These are phyloP conservation scores for Osmerus mordax DNA, from an alignment of 2,113 vertebrate species.

Conservation along the genomic window DNA sequence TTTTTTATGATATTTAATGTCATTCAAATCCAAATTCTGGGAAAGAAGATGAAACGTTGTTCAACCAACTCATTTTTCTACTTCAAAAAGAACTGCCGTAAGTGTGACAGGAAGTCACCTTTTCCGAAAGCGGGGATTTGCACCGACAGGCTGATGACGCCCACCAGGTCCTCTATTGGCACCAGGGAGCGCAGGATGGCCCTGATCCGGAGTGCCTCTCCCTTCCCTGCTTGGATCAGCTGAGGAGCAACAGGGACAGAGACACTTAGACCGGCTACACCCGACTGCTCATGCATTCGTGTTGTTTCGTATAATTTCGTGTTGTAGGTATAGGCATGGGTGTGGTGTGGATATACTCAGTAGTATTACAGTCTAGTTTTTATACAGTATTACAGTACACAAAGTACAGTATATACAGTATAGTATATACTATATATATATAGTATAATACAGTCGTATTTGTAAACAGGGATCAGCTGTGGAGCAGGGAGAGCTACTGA, in stretches of 20 bases:
- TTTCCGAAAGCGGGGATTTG: slow-evolving; percentile 90
- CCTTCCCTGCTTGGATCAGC: slow-evolving; percentile 91
- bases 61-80: not conserved
- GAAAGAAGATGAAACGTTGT: not conserved
- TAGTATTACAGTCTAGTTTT: not conserved
- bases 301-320: too few species aligned
- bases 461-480: too few species aligned
- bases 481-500: slow-evolving; percentile 54
- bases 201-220: slow-evolving; percentile 87
- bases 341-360: too few species aligned
- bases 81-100: not conserved
- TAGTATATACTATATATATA: too few species aligned
- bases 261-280: not conserved
- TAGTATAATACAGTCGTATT: too few species aligned
- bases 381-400: not conserved
- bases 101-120: slow-evolving; percentile 63
- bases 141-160: slow-evolving; percentile 87
- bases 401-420: not conserved
- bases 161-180: slow-evolving; percentile 88
- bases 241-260: slow-evolving; percentile 37
- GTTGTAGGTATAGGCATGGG: too few species aligned
- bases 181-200: slow-evolving; percentile 91
- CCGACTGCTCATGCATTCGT: too few species aligned
- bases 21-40: too few species aligned
- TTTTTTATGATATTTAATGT: too few species aligned